Base-by-base conservation (phyloP, 2,797 vertebrate genomes). In the Sarcoramphus papa region DNA sequence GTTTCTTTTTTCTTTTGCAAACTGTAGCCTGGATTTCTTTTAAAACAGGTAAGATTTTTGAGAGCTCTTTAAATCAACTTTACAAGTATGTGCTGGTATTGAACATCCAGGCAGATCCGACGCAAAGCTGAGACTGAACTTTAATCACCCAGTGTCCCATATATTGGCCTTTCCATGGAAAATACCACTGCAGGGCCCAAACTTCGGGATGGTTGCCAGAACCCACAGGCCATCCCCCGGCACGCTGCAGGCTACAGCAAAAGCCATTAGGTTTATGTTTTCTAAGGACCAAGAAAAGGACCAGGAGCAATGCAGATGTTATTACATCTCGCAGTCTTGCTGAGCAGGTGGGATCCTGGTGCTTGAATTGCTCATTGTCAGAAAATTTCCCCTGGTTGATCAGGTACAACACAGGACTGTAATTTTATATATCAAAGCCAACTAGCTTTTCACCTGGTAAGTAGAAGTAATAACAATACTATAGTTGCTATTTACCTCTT, bases 11-110 rank as follows among this genome's bases (percentile, higher is more conserved):
- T 84, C 60, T 91, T 97, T 91, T 92, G 88, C 93, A 97, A 91
- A 94, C 88, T 80, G 62, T 93, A 95, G 96, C 95, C 74, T 93
- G 94, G 93, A 93, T 97, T 94, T 96, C 90, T 94, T 97, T 96
- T 85, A 96, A 95, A 97, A 95, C 69, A 86, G 80, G 85, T 95
- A 91, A 96, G 96, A 78, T 90, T 93, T 96, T 79, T 45, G 76
- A 92, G 80, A 90, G 82, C 77, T 90, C 91, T 94, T 95, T 95
- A 28, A 75, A 73, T 85, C 56, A 69, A 78, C 47, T 93, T 85
- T 80, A 33, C 59, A 31, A 88, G 14, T 53, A 7, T 18, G 31
- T 91, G n/a, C 33, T 43, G 37, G 48, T 90, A 27, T 67, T 77
- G 47, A 92, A 54, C 22, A 43, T 72, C 12, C 62, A 70, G 60